phyloP scores from a whole-genome alignment of 2,888 invertebrate genomes.

The Stomorhina lunata region DNA sequence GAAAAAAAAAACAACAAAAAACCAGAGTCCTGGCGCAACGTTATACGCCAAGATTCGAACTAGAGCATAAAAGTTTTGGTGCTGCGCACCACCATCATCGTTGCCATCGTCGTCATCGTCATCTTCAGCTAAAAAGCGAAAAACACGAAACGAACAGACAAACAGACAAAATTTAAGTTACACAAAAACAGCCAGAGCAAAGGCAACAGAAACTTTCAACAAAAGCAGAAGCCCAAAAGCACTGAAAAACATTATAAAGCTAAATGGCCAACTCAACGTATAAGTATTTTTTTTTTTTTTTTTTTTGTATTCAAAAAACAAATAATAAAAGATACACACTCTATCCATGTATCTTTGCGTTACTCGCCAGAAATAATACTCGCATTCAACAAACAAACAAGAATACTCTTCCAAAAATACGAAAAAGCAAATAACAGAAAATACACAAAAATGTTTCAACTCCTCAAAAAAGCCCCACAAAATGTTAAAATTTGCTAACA shows the following conservation, averaged over 20 bases:
- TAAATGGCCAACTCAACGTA: no score
- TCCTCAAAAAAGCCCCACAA: no score
- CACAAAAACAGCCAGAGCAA: slow-evolving; percentile 2
- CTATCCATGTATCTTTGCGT: slow-evolving; percentile 45
- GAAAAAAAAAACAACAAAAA: no score
- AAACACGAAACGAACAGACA: slow-evolving; percentile 16
- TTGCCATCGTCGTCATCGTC: no score
- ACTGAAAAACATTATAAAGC: no score
- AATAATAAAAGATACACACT: no score
- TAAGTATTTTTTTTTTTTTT: no score
- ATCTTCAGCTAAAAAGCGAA: slow-evolving; percentile 2
- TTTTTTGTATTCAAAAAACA: no score
- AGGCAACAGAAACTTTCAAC: neutral
- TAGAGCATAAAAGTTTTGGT: slow-evolving; percentile 69
- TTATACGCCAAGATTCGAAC: slow-evolving; percentile 71
- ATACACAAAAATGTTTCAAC: no score
- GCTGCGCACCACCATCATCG: slow-evolving; percentile 64
- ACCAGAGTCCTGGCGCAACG: slow-evolving; percentile 70
- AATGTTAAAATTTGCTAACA: no score
- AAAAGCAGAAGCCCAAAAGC: neutral
- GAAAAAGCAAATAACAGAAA: no score
- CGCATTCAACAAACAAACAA: slow-evolving; percentile 16
- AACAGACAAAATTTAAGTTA: slow-evolving; percentile 44
- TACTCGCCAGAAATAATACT: slow-evolving; percentile 32
- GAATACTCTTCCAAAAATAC: no score